Evolutionary conservation across 2,113 vertebrate genomes (phyloP).

Genomic region (Spea bombifrons): DNA sequence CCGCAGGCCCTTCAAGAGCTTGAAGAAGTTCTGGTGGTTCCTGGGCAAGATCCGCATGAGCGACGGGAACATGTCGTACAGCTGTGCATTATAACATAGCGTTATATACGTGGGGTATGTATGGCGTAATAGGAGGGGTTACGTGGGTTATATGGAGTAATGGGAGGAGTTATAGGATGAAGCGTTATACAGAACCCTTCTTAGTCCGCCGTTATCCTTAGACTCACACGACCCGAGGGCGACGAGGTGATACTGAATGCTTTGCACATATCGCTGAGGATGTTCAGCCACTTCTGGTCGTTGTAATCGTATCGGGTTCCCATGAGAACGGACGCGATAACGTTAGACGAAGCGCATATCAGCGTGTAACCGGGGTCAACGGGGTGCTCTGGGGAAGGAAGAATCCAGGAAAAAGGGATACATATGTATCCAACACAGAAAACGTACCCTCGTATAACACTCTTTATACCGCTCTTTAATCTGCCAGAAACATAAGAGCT

Average conservation of each 20-base stretch:
- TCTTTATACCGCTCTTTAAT: no score
- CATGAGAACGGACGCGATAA: not conserved
- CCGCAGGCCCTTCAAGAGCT: not conserved
- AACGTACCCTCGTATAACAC: no score
- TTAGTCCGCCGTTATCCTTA: no score
- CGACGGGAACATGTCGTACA: constrained; percentile 72
- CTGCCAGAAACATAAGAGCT: no score
- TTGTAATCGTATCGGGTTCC: not conserved
- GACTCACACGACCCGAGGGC: constrained; percentile 11
- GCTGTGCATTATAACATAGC: constrained; percentile 56
- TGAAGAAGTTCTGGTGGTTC: constrained; percentile 53
- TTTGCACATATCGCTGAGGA: not conserved
- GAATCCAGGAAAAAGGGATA: no score
- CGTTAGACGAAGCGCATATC: constrained; percentile 18
- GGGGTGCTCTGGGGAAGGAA: not conserved
- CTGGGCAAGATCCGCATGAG: constrained; percentile 66
- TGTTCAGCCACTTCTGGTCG: constrained; percentile 8
- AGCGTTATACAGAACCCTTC: not conserved
- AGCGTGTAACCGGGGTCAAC: constrained; percentile 8
- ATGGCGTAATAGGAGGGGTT: not conserved
- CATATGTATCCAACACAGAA: no score
- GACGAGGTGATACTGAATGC: constrained; percentile 9
- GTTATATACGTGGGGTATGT: no score
- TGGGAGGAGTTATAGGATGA: not conserved
- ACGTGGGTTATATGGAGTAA: not conserved